A percentile compares a stretch with the other conserved stretches of the same genome.
phyloP scores from a whole-genome alignment of 2,888 invertebrate genomes.

The Tenthredo distinguenda region DNA sequence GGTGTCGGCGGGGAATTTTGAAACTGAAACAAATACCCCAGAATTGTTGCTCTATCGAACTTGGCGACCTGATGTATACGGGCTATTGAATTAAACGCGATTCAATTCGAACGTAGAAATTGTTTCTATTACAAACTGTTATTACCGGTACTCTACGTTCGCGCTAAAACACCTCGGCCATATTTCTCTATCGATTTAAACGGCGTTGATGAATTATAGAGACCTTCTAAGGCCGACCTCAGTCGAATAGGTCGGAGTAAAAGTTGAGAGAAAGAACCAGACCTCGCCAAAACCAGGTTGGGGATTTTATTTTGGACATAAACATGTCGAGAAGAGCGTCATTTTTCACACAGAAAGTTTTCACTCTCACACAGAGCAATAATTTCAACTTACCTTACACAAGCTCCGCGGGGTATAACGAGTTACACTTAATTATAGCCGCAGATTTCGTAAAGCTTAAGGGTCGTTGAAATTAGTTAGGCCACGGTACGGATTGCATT shows the following conservation, averaged over 20 bases:
- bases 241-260: neutral
- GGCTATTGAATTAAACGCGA: slow-evolving; percentile 20
- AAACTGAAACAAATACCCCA: slow-evolving; percentile 1
- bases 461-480: slow-evolving; percentile 21
- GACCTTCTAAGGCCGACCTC: neutral
- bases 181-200: slow-evolving; percentile 39
- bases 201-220: slow-evolving; percentile 13
- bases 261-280: neutral
- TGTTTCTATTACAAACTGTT: slow-evolving; percentile 41
- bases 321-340: neutral
- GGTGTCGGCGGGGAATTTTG: neutral
- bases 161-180: slow-evolving; percentile 26
- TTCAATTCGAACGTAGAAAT: slow-evolving; percentile 26
- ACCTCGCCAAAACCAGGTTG: neutral
- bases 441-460: slow-evolving; percentile 27
- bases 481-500: slow-evolving; percentile 10
- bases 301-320: neutral
- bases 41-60: slow-evolving; percentile 18
- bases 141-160: slow-evolving; percentile 38
- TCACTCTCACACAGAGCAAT: slow-evolving; percentile 18
- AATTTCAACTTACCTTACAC: slow-evolving; percentile 30
- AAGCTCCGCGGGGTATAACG: slow-evolving; percentile 28
- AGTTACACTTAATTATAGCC: slow-evolving; percentile 39
- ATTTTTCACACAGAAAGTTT: slow-evolving; percentile 14
- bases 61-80: slow-evolving; percentile 18